These are phyloP conservation scores for Silurus meridionalis DNA, from an alignment of 2,113 vertebrate species.

Conservation along the genomic window DNA sequence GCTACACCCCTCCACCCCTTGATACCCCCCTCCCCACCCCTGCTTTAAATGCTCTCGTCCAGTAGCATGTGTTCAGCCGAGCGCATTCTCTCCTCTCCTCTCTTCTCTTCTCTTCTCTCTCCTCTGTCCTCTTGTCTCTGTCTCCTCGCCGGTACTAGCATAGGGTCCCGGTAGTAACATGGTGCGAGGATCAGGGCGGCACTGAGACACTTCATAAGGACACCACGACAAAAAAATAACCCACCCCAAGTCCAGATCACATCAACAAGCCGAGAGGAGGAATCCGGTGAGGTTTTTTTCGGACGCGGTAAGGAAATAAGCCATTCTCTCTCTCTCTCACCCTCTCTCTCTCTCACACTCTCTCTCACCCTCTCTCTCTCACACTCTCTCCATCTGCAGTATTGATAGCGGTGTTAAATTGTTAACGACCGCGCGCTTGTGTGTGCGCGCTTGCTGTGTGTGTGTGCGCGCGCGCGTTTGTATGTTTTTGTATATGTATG, in stretches of 20 bases:
- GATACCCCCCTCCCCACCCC: slow-evolving; percentile 57
- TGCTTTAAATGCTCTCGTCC: slow-evolving; percentile 68
- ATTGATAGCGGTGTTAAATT: slow-evolving; percentile 50
- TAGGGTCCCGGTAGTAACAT: slow-evolving; percentile 61
- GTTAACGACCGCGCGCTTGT: slow-evolving; percentile 41
- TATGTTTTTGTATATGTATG: background rate
- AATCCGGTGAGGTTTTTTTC: slow-evolving; percentile 9
- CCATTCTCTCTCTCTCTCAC: background rate
- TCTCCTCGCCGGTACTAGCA: slow-evolving; percentile 12
- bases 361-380: background rate
- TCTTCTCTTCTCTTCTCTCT: background rate
- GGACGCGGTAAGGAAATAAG: slow-evolving; percentile 65
- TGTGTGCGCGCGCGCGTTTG: background rate
- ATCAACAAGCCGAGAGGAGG: slow-evolving; percentile 52
- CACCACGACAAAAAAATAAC: slow-evolving; percentile 19
- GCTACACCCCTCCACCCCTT: background rate
- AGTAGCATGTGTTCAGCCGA: slow-evolving; percentile 55
- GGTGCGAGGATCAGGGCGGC: slow-evolving; percentile 64
- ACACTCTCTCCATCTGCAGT: slow-evolving; percentile 36
- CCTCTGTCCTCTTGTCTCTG: slow-evolving; percentile 29
- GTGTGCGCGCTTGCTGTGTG: background rate
- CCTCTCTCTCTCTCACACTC: background rate
- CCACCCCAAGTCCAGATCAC: slow-evolving; percentile 35
- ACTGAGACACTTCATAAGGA: slow-evolving; percentile 41
- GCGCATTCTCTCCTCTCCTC: slow-evolving; percentile 50